These are phyloP conservation scores for Chelonoidis abingdonii DNA, from an alignment of 2,113 vertebrate species.

Conservation along the genomic window DNA sequence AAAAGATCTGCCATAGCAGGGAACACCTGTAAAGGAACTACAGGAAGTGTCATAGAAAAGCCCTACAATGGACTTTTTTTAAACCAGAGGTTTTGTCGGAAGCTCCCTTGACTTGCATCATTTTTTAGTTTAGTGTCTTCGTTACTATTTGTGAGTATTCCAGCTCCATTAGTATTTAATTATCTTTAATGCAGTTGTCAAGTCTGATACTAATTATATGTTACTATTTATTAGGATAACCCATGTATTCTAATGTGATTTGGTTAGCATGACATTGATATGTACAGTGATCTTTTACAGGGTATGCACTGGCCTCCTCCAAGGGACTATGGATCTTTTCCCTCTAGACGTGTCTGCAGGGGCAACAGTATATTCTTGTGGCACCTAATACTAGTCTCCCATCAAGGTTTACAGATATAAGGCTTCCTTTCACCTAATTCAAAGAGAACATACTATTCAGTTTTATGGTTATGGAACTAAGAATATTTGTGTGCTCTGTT, in stretches of 20 bases:
- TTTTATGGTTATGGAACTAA: neutral
- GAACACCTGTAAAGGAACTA: too few species aligned
- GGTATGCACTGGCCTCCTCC: neutral
- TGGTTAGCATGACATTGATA: neutral
- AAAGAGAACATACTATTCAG: neutral
- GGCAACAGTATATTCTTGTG: neutral
- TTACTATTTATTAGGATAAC: neutral
- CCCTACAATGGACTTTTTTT: too few species aligned
- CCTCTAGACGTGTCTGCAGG: neutral
- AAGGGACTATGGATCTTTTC: neutral
- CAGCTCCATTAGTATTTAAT: neutral
- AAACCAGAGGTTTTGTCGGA: neutral
- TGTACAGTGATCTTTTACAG: neutral
- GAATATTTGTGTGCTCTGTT: neutral
- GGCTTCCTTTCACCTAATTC: neutral
- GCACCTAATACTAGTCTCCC: neutral
- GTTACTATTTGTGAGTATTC: neutral
- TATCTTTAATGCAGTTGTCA: neutral
- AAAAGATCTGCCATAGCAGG: too few species aligned
- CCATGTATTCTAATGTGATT: neutral
- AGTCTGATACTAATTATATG: neutral
- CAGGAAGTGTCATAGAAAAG: too few species aligned
- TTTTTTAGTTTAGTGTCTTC: neutral
- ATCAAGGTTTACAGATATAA: neutral
- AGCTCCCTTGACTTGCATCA: neutral